A percentile compares a stretch with the other conserved stretches of the same genome.
Evolutionary conservation across 1,140 invertebrate species (phyloP).

Genomic region (Drosophila micromelanica): DNA sequence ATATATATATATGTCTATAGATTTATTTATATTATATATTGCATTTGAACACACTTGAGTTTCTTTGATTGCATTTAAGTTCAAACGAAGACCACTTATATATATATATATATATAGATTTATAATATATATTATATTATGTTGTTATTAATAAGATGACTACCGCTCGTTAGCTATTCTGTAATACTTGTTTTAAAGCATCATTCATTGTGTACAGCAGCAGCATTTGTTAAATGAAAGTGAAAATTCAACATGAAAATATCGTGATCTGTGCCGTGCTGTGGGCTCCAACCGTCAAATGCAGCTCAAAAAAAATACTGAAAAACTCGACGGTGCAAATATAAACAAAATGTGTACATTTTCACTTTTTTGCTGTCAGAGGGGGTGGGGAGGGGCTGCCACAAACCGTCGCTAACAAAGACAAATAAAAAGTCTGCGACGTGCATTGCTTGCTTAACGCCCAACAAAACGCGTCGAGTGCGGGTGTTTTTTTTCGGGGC

Average conservation of each 20-base stretch:
- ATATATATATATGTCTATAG: too few species aligned
- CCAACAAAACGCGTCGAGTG: constrained; percentile 28
- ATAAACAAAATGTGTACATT: constrained; percentile 78
- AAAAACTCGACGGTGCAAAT: constrained; percentile 64
- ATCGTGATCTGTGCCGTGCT: constrained; percentile 55
- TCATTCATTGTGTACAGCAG: constrained; percentile 21
- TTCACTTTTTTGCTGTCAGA: constrained; percentile 60
- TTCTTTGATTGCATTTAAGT: too few species aligned
- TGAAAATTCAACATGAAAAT: constrained; percentile 77
- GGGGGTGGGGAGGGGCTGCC: constrained; percentile 39
- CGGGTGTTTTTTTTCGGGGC: not conserved
- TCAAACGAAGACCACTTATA: too few species aligned
- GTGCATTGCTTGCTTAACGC: constrained; percentile 64
- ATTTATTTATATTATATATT: too few species aligned
- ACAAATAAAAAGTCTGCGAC: constrained; percentile 77
- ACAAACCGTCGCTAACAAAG: constrained; percentile 50
- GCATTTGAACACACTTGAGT: too few species aligned
- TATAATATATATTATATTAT: too few species aligned
- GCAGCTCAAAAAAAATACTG: constrained; percentile 29
- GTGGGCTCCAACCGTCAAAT: constrained; percentile 10
- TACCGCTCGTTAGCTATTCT: constrained; percentile 29
- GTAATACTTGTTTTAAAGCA: constrained; percentile 41
- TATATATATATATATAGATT: too few species aligned
- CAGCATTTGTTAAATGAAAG: constrained; percentile 56
- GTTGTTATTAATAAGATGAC: too few species aligned